phyloP scores from a whole-genome alignment of 1,140 invertebrate species.

The Dendrolimus punctatus region DNA sequence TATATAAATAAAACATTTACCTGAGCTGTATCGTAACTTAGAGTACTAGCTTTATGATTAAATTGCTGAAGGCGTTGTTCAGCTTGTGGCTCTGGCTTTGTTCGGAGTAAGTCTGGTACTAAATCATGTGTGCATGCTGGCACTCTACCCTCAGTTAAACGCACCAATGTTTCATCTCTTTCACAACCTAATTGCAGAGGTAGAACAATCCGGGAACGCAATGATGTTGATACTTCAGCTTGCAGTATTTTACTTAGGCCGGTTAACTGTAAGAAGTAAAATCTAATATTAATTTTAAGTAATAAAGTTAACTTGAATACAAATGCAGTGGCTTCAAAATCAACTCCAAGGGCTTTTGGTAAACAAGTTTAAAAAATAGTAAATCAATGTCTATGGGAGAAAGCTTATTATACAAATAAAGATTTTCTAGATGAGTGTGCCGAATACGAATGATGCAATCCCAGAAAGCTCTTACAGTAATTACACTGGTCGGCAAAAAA shows the following conservation, averaged over 20 bases:
- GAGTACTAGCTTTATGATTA: constrained; percentile 83
- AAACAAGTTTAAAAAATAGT: too few species aligned
- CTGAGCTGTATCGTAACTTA: constrained; percentile 84
- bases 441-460: too few species aligned
- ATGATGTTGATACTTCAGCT: constrained; percentile 88
- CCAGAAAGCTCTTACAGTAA: too few species aligned
- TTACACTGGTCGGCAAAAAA: too few species aligned
- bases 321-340: too few species aligned
- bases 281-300: too few species aligned
- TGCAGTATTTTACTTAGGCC: constrained; percentile 90
- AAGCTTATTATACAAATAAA: too few species aligned
- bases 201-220: constrained; percentile 88
- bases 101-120: constrained; percentile 94
- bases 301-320: too few species aligned
- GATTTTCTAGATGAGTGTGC: too few species aligned
- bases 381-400: too few species aligned
- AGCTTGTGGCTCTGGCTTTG: constrained; percentile 94
- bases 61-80: constrained; percentile 88
- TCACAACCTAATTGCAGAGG: constrained; percentile 91
- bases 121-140: constrained; percentile 89
- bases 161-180: constrained; percentile 86
- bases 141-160: constrained; percentile 85
- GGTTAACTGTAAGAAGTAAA: constrained; percentile 77
- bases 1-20: constrained; percentile 60
- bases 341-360: too few species aligned